These are phyloP conservation scores for Zygogramma bicolorata DNA, from an alignment of 2,888 invertebrate species.

Conservation along the genomic window DNA sequence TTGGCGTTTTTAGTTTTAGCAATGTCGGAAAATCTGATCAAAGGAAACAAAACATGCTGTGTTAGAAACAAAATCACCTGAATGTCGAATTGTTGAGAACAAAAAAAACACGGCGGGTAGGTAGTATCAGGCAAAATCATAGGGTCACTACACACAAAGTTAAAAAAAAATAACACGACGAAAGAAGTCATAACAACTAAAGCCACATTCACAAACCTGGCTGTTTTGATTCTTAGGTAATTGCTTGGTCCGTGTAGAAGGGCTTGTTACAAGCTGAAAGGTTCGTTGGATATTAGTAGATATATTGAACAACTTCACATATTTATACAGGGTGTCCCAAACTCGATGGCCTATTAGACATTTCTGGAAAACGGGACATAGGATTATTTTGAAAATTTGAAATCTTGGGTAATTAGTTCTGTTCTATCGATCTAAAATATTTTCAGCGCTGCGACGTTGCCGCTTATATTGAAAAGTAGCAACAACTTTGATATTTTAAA, in stretches of 20 bases:
- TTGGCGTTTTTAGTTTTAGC: slow-evolving; percentile 80
- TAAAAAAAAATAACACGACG: background rate
- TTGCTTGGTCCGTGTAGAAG: background rate
- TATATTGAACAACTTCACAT: background rate
- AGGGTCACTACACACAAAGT: background rate
- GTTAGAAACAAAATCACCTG: slow-evolving; percentile 34
- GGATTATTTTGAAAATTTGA: too few relatives aligned
- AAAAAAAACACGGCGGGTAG: background rate
- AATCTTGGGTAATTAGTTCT: too few relatives aligned
- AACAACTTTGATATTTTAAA: too few relatives aligned
- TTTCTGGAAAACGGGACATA: too few relatives aligned
- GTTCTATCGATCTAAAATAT: too few relatives aligned
- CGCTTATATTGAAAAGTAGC: too few relatives aligned
- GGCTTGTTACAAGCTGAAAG: background rate
- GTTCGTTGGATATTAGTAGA: background rate
- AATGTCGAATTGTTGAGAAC: background rate
- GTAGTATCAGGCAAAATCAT: background rate
- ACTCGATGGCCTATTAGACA: too few relatives aligned
- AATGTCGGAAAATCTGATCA: slow-evolving; percentile 72
- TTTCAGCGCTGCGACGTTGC: too few relatives aligned
- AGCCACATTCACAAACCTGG: slow-evolving; percentile 5
- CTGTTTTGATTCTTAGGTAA: background rate
- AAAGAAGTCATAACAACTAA: background rate
- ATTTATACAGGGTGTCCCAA: too few relatives aligned
- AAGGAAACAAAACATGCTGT: slow-evolving; percentile 53